These are phyloP conservation scores for Neostethus bicornis DNA, from an alignment of 2,797 vertebrate genomes.

Conservation along the genomic window DNA sequence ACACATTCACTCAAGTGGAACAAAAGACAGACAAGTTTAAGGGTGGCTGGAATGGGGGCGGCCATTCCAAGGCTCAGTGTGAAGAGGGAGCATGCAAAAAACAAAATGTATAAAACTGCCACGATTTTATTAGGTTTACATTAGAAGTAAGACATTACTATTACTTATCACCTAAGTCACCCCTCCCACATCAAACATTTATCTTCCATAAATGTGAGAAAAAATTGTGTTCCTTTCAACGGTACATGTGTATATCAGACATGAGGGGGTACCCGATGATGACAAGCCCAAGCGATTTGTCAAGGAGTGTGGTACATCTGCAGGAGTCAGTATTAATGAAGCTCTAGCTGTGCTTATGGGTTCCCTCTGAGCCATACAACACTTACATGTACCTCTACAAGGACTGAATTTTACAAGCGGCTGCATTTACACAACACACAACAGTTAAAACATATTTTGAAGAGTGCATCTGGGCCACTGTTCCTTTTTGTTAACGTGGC, in stretches of 20 bases:
- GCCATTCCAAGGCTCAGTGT: conserved; percentile 31
- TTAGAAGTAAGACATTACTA: conserved; percentile 55
- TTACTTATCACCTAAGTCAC: conserved; percentile 51
- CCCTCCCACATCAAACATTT: conserved; percentile 22
- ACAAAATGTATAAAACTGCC: conserved; percentile 55
- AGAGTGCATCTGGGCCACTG: conserved; percentile 33
- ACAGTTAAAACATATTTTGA: conserved; percentile 8
- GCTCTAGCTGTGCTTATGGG: conserved; percentile 48
- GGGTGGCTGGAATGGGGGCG: conserved; percentile 60
- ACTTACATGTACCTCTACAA: background rate
- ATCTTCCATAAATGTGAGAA: conserved; percentile 33
- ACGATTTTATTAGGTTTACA: conserved; percentile 72
- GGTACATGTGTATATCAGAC: conserved; percentile 67
- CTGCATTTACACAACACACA: background rate
- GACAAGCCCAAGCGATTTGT: conserved; percentile 66
- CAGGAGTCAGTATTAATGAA: conserved; percentile 64
- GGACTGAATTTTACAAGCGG: background rate
- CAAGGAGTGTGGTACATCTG: conserved; percentile 61
- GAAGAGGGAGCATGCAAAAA: conserved; percentile 16
- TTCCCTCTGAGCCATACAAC: conserved; percentile 27
- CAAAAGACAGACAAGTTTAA: conserved; percentile 69
- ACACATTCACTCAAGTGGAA: conserved; percentile 44
- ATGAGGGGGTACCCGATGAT: conserved; percentile 49
- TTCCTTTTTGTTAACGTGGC: conserved; percentile 22
- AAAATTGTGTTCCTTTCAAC: conserved; percentile 68